Base-by-base conservation (phyloP, 2,113 vertebrate genomes). In the Hippocampus comes region DNA sequence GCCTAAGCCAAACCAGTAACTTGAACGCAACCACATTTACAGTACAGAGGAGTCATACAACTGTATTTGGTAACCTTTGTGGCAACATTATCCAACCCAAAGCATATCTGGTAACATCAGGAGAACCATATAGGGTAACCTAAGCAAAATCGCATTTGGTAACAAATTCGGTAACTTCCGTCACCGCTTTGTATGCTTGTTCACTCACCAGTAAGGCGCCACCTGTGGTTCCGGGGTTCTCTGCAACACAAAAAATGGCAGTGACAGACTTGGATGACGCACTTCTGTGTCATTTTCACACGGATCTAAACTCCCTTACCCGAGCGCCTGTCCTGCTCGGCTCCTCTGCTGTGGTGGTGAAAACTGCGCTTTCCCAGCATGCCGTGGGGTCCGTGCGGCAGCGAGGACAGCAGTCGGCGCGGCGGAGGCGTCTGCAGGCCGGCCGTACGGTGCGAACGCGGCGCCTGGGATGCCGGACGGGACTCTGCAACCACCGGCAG, bases 341-440 rank as follows among this genome's bases (percentile, higher is more conserved):
- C 90, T 81, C 96, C 91, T 80, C 96, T 94, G 73, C 95, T 98
- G 89, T 97, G 95, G 87, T 96, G 96, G 85, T 94, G 96, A 91
- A 95, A 99, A 89, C 94, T 95, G 84, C 96, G 95, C 82, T 98
- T 98, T 72, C 97, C 96, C 93, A 97, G 91, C 92, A 99, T 96
- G 91, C 96, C 95, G 59, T 96, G 88, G 1, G 96, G 92, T 2
- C 95, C 95, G 71, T 96, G 95, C 30, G 94, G 93, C 21, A 96
- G 91, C 9, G 92, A 93, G 65, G 94, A 92, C 60, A 97, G 94
- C 84, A 98, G 94, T 68, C 95, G 93, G 63, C 97, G 95, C 34
- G 95, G 93, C 7, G 94, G 86, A 74, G 95, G 94, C 48, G 93
- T 94, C 74, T 96, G 96, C 87, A 97, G 93, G 86, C 93, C 95